Evolutionary conservation across 1,140 invertebrate species (phyloP), one percentile per base, ranked within the genome.

Genomic region (Drosophila murphyi): DNA sequence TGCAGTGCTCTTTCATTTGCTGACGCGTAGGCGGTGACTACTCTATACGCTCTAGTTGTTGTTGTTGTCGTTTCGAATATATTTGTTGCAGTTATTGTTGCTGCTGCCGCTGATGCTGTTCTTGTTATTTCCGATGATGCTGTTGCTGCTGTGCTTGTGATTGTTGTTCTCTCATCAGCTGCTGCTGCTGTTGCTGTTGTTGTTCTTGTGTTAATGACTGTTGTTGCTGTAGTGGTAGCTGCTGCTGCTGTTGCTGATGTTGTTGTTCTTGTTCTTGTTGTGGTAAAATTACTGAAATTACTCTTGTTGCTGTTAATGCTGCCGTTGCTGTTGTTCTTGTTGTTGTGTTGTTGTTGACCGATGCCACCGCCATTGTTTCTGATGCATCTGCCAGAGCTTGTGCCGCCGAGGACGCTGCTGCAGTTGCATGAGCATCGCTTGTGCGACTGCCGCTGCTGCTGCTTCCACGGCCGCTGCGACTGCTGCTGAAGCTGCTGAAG

Each of bases 231-330:
- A 50, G 50, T 37, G 55, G 60, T 31, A 47, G 59, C 2, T 43
- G 28, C 5, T 32, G 51, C 2, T 43, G 48, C 10, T 39, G 70
- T 5, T 20, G 69, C 35, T 57, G 69, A 28, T 43, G 57, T 39
- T 34, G 65, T 29, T 57, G 41, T 20, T 10, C 50, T 39, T 37
- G 61, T 29, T 12, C 20, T 41, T 45, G 69, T 39, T 35, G 34
- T 37, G 10, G 29, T 52, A 45, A 41, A 51, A 39, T 31, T 50
- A 12, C 41, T 55, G n/a, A 34, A 8, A 43, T 43, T 47, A 57
- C n/a, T 12, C 41, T 51, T 51, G 37, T 4, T 76, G 41, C 43
- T 75, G 67, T 34, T 61, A 51, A 32, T 56, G 51, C 41, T 55
- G 54, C 51, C 37, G 48, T 28, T 43, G 60, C 32, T 45, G 57